Evolutionary conservation across 2,888 invertebrate genomes (phyloP), one percentile per base, ranked within the genome.

Genomic region (Myathropa florea): DNA sequence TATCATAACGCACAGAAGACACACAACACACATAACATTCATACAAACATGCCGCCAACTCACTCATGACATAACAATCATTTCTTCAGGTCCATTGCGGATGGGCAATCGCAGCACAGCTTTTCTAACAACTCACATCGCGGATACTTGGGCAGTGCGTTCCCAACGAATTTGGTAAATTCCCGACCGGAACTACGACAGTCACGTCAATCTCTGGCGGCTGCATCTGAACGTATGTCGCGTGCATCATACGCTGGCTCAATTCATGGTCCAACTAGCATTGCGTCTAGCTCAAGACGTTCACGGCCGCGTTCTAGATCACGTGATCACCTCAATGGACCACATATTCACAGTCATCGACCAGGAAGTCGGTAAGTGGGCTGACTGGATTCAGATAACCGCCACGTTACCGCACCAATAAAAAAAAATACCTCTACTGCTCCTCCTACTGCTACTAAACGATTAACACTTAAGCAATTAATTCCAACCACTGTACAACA

Each of bases 81-180:
- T 21, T 26, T 57, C 82, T 88, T 88, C 89, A 95, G 97, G 90
- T 97, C 97, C 85, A 95, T 97, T 89, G 97, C 97, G 84, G 97
- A 97, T 91, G 97, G 97, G 83, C 97, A 97, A 93, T 97, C 97
- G 76, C 97, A 97, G 92, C 96, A 97, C 92, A 97, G 97, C 91
- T 97, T 97, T 92, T 96, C 97, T 81, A 97, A 97, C 91, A 94
- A 95, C 90, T 97, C 97, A 60, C 96, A 95, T 90, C 95, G 97
- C 90, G 93, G 93, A 88, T 97, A 96, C 91, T 93, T 95, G 89
- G 93, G 94, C 82, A 94, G 94, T 88, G 95, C 95, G 83, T 94
- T 95, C 89, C 95, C 96, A 76, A 95, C 95, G 89, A 97, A 97
- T 93, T 94, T 97, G 90, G 95, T 96, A 90, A 96, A 95, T 91